phyloP scores from a whole-genome alignment of 2,888 invertebrate genomes.

The Sarcophaga rosellei region DNA sequence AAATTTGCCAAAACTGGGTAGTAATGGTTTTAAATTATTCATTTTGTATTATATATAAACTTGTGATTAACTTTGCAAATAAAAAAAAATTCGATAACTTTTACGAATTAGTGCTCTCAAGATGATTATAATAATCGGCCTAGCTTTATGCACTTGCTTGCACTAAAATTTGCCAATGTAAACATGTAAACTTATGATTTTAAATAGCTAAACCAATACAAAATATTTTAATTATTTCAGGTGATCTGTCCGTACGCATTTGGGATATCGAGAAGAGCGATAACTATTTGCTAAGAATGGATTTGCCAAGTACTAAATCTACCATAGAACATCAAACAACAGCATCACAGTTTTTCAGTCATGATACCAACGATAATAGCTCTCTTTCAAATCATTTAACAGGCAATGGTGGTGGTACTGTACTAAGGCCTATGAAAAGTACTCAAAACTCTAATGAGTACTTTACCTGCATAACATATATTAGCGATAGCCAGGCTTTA shows the following conservation, averaged over 20 bases:
- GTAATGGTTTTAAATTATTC: too few species aligned
- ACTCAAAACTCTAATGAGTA: constrained; percentile 82
- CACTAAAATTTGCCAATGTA: too few species aligned
- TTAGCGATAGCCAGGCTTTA: constrained; percentile 87
- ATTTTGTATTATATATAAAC: not conserved
- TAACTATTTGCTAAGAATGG: constrained; percentile 90
- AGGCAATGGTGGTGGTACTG: constrained; percentile 68
- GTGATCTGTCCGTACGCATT: constrained; percentile 91
- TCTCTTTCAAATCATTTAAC: constrained; percentile 64
- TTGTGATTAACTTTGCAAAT: not conserved
- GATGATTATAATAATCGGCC: too few species aligned
- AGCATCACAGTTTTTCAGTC: constrained; percentile 71
- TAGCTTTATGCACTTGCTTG: too few species aligned
- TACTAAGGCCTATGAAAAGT: constrained; percentile 71
- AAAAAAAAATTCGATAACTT: not conserved
- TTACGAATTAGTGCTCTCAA: not conserved
- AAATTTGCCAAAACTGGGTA: too few species aligned
- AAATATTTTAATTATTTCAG: constrained; percentile 77
- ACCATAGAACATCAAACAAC: constrained; percentile 50
- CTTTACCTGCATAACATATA: constrained; percentile 88
- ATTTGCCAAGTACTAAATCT: constrained; percentile 79
- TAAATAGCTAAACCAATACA: constrained; percentile 71
- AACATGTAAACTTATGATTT: too few species aligned
- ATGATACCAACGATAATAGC: constrained; percentile 69
- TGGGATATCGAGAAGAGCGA: constrained; percentile 98